A percentile compares a stretch with the other conserved stretches of the same genome.
phyloP scores from a whole-genome alignment of 1,140 invertebrate genomes.

The Conopomorpha cramerella region DNA sequence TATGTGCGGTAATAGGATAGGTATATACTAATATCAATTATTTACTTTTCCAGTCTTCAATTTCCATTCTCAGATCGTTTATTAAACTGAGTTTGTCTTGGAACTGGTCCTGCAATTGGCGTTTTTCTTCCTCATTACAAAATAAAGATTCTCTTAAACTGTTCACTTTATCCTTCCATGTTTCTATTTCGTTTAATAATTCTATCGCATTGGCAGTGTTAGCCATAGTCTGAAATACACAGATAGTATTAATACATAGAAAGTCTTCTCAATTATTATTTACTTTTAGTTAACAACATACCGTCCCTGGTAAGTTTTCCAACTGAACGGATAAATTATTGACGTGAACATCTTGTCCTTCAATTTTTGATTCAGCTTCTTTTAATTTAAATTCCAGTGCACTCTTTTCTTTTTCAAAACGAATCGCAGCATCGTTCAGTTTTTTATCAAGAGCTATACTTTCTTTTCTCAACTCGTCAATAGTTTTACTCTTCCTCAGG shows the following conservation, averaged over 20 bases:
- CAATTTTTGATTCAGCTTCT: conserved; percentile 40
- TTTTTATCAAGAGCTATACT: conserved; percentile 34
- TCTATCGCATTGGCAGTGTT: conserved; percentile 14
- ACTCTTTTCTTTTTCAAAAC: conserved; percentile 44
- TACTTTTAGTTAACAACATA: conserved; percentile 10
- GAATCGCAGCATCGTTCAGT: conserved; percentile 23
- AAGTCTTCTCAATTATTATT: conserved; percentile 1
- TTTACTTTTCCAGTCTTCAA: conserved; percentile 37
- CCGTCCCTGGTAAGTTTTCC: conserved; percentile 22
- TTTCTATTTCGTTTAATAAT: conserved; percentile 28
- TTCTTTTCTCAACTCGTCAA: conserved; percentile 31
- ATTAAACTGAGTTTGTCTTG: conserved; percentile 29
- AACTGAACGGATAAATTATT: conserved; percentile 35
- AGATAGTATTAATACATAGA: conserved; percentile 3
- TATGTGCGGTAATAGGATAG: too few relatives aligned
- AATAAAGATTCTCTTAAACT: conserved; percentile 27
- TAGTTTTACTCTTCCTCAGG: conserved; percentile 22
- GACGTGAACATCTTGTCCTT: conserved; percentile 48
- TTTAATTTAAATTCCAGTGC: conserved; percentile 33
- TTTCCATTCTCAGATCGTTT: conserved; percentile 27
- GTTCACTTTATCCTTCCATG: conserved; percentile 33
- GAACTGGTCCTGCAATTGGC: conserved; percentile 25
- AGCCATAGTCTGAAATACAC: conserved; percentile 12
- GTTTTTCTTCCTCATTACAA: conserved; percentile 37
- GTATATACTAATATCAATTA: too few relatives aligned